A percentile compares a stretch with the other conserved stretches of the same genome.
phyloP scores from a whole-genome alignment of 2,888 invertebrate genomes.

The Helicoverpa assulta region DNA sequence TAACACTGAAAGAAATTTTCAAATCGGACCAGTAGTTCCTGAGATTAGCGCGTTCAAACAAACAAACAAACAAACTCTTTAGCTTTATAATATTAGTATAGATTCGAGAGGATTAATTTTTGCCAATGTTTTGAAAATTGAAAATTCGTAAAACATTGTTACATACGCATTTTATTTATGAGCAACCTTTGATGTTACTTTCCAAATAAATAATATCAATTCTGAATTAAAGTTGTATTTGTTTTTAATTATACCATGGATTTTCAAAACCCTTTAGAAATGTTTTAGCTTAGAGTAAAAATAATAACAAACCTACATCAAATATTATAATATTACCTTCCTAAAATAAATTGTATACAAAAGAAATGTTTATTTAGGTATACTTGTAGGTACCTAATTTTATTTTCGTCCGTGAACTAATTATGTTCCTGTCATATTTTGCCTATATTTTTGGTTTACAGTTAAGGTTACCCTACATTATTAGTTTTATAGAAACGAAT shows the following conservation, averaged over 20 bases:
- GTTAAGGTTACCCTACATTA: too few species aligned
- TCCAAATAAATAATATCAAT: not conserved
- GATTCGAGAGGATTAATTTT: too few species aligned
- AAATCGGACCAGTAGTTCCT: too few species aligned
- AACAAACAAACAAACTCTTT: too few species aligned
- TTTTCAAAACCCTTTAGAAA: not conserved
- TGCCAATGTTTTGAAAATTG: too few species aligned
- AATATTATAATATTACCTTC: not conserved
- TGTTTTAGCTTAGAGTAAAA: not conserved
- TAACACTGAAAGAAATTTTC: too few species aligned
- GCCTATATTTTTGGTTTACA: not conserved
- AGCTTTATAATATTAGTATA: too few species aligned
- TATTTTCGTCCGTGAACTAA: not conserved
- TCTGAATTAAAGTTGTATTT: not conserved
- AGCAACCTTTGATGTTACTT: not conserved
- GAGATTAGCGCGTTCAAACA: too few species aligned
- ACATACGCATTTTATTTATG: too few species aligned
- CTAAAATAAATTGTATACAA: not conserved
- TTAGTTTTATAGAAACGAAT: too few species aligned
- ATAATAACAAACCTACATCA: not conserved
- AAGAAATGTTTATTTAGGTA: constrained; percentile 1
- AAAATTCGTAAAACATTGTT: too few species aligned
- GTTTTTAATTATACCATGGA: not conserved
- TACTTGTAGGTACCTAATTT: not conserved
- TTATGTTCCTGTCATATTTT: not conserved